Base-by-base conservation (phyloP, 2,797 vertebrate genomes). In the Euphonia xanthogaster region DNA sequence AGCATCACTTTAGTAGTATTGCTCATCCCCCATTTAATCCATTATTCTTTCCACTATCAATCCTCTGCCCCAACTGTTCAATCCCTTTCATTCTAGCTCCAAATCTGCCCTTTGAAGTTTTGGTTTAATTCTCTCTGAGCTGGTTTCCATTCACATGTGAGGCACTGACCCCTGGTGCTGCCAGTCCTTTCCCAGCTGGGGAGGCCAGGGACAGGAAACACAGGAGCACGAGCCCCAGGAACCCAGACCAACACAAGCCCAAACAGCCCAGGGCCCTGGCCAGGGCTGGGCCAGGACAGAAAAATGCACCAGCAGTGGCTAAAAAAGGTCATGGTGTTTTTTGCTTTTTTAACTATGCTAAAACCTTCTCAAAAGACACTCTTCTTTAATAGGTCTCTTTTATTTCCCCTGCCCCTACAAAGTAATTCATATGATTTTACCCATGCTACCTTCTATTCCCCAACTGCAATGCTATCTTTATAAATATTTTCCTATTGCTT, bases 401-500 rank as follows among this genome's bases (percentile, higher is more conserved):
- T 27, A 19, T 47, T 93, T 79, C 53, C 45, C 14, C 40, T n/a
- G 8, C 24, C 42, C 45, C 68, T 33, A 50, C 0, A 1, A 63
- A 88, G 44, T 51, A 65, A 54, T 24, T 72, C 2, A 28, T 44
- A n/a, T 54, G 53, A 8, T n/a, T 68, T 90, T 63, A 50, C 24
- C 22, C 61, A 16, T 44, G 27, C 21, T 76, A 44, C 62, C 6
- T 11, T 61, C 50, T 71, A 51, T 37, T 18, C 31, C 11, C 48
- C 65, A 51, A 3, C 31, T 70, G 23, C 35, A 78, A 35, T 40
- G 25, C n/a, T 76, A 24, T 20, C 51, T 62, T 82, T 66, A 65
- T 35, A 89, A 95, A 73, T 83, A 89, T 94, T 89, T 94, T 78
- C 37, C 79, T 37, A 31, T 63, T 95, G 31, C 31, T 93, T 86